phyloP scores from a whole-genome alignment of 2,113 vertebrate genomes.

The Pachycephala philippinensis region DNA sequence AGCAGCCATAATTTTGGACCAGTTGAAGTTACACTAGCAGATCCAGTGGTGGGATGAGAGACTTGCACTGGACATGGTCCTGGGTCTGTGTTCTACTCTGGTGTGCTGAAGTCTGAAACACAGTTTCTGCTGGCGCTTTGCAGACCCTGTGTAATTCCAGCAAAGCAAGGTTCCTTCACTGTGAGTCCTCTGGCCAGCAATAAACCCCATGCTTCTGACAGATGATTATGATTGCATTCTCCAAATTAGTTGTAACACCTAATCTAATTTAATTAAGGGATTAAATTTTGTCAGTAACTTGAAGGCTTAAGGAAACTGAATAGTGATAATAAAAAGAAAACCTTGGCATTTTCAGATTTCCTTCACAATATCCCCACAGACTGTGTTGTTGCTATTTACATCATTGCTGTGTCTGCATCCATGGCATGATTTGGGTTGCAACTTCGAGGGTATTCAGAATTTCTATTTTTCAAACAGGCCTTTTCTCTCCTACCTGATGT shows the following conservation, averaged over 20 bases:
- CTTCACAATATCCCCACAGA: fast-evolving
- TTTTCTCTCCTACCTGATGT: neutral
- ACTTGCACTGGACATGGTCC: neutral
- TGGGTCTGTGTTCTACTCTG: neutral
- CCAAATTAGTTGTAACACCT: neutral
- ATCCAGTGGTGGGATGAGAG: neutral
- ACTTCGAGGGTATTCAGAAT: neutral
- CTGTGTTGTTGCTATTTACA: fast-evolving
- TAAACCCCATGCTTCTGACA: neutral
- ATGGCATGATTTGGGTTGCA: neutral
- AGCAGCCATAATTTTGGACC: neutral
- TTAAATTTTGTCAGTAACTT: neutral
- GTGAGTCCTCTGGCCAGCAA: neutral
- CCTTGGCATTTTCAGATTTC: neutral
- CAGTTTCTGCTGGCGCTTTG: neutral
- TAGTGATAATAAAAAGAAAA: neutral
- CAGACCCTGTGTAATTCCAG: neutral
- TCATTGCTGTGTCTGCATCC: neutral
- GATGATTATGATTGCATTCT: neutral
- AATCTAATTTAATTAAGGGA: neutral
- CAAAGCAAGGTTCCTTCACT: neutral
- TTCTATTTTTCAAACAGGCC: neutral
- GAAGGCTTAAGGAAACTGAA: neutral
- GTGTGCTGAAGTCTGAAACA: neutral
- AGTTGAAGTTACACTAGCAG: neutral